Evolutionary conservation across 2,797 vertebrate genomes (phyloP).

Genomic region (Ptychadena robeensis): DNA sequence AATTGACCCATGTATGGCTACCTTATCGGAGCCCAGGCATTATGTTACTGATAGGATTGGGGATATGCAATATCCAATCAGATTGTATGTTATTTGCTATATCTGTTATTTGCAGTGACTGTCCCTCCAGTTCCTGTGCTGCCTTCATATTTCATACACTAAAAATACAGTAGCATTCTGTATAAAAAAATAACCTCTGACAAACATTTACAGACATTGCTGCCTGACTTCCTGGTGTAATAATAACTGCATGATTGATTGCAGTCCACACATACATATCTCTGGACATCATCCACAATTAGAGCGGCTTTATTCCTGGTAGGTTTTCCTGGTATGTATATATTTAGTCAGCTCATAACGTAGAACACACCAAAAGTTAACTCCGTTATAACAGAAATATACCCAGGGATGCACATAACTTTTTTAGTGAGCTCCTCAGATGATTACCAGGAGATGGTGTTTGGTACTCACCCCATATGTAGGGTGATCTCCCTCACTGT

Average conservation of each 20-base stretch:
- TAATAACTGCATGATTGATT: slow-evolving; percentile 46
- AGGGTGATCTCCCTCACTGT: too few relatives aligned
- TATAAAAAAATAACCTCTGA: neutral
- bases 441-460: too few relatives aligned
- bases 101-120: neutral
- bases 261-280: slow-evolving; percentile 7
- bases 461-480: too few relatives aligned
- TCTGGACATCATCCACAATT: neutral
- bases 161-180: slow-evolving; percentile 23
- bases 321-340: neutral
- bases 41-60: too few relatives aligned
- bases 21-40: too few relatives aligned
- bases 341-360: neutral
- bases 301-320: neutral
- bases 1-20: too few relatives aligned
- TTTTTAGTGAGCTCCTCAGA: too few relatives aligned
- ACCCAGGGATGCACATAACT: too few relatives aligned
- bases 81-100: too few relatives aligned
- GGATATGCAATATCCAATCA: too few relatives aligned
- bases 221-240: neutral
- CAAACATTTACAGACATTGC: neutral
- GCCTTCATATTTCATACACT: slow-evolving; percentile 8
- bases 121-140: neutral
- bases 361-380: neutral
- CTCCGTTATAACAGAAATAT: too few relatives aligned